Percentiles rank a stretch among this genome's conserved stretches.
phyloP scores from a whole-genome alignment of 1,140 invertebrate genomes.

The Tachypleus tridentatus region DNA sequence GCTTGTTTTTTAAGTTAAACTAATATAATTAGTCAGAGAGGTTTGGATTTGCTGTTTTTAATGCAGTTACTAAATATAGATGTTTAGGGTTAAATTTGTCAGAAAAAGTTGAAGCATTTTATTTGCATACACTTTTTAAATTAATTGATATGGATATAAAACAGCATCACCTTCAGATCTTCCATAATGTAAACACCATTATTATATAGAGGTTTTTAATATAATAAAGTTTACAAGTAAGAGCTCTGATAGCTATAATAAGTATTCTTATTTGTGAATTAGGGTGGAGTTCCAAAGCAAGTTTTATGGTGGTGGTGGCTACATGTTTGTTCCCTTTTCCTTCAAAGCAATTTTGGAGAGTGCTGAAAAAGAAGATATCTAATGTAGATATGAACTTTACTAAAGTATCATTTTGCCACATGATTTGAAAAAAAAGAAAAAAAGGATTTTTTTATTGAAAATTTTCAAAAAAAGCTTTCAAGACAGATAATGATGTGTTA shows the following conservation, averaged over 20 bases:
- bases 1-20: no score
- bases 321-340: conserved; percentile 85
- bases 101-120: background rate
- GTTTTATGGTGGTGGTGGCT: conserved; percentile 84
- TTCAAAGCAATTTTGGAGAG: conserved; percentile 48
- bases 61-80: no score
- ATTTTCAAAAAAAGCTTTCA: no score
- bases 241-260: no score
- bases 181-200: background rate
- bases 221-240: background rate
- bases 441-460: no score
- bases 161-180: background rate
- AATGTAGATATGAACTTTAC: no score
- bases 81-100: background rate
- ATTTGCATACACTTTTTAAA: background rate
- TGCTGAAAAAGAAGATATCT: no score
- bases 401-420: no score
- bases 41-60: no score
- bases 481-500: no score
- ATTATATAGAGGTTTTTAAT: background rate
- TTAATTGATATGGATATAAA: background rate
- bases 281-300: conserved; percentile 98
- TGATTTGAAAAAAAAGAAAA: no score
- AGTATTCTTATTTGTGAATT: conserved; percentile 26
- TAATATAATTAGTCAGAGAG: no score